Conservation (phyloP, 2,797 vertebrate genomes). For the Carcharodon carcharias region DNA sequence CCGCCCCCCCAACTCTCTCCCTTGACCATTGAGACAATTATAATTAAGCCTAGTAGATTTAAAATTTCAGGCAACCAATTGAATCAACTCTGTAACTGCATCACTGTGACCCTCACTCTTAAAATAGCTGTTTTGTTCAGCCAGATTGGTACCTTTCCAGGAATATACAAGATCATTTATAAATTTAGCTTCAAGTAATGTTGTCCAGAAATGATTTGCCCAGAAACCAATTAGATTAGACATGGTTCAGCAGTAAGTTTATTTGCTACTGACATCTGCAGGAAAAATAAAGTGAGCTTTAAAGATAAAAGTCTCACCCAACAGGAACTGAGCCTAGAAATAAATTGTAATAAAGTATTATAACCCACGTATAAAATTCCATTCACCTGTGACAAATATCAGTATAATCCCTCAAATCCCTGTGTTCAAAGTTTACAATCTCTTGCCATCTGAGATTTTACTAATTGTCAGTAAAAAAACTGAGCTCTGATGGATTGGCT, state of each 20-base stretch:
- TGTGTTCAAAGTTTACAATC: background rate
- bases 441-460: background rate
- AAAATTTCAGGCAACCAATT: background rate
- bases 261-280: too few relatives aligned
- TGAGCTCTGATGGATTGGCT: background rate
- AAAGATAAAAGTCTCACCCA: background rate
- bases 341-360: background rate
- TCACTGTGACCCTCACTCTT: background rate
- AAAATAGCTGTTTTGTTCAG: background rate
- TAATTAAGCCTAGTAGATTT: background rate
- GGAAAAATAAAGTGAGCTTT: background rate
- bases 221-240: background rate
- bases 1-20: too few relatives aligned
- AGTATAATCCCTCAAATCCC: background rate
- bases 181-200: background rate
- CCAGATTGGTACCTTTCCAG: background rate
- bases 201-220: background rate
- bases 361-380: background rate
- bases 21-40: background rate
- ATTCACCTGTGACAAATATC: background rate
- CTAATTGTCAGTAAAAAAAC: background rate
- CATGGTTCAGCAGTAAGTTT: background rate
- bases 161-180: background rate
- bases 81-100: background rate
- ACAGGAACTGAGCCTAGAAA: background rate